Evolutionary conservation across 2,113 vertebrate species (phyloP).

Genomic region (Gymnarchus niloticus): DNA sequence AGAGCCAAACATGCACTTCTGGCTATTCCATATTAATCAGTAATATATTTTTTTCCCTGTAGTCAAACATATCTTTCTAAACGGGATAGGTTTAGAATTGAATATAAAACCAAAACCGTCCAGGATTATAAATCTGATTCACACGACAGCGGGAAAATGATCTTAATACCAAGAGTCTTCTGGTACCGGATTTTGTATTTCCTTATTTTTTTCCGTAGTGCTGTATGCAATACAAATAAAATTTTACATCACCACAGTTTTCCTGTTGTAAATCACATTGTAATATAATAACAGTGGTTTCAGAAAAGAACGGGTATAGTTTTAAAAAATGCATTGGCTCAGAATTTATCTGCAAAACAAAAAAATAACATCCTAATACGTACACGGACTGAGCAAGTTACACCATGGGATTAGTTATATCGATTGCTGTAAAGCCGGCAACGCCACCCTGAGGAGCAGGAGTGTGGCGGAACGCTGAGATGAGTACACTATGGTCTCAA

Average conservation of each 20-base stretch:
- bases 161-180: conserved; percentile 5
- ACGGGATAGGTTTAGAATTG: background rate
- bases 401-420: background rate
- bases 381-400: conserved; percentile 12
- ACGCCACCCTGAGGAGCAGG: background rate
- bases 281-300: conserved; percentile 16
- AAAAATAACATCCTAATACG: conserved; percentile 6
- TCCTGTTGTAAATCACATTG: conserved; percentile 8
- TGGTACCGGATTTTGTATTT: conserved; percentile 16
- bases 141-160: conserved; percentile 19
- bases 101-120: background rate
- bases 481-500: background rate
- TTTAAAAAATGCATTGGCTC: conserved; percentile 18
- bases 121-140: background rate
- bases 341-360: conserved; percentile 19
- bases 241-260: conserved; percentile 20
- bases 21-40: background rate
- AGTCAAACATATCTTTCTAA: background rate
- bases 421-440: background rate
- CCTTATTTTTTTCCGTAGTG: conserved; percentile 23
- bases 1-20: background rate
- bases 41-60: background rate
- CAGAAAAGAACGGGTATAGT: conserved; percentile 4
- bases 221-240: conserved; percentile 26
- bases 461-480: background rate